Percentiles rank a stretch among this genome's conserved stretches.
These are phyloP conservation scores for Eulemur albifrons DNA, from an alignment of 2,797 vertebrate genomes.

Conservation along the genomic window DNA sequence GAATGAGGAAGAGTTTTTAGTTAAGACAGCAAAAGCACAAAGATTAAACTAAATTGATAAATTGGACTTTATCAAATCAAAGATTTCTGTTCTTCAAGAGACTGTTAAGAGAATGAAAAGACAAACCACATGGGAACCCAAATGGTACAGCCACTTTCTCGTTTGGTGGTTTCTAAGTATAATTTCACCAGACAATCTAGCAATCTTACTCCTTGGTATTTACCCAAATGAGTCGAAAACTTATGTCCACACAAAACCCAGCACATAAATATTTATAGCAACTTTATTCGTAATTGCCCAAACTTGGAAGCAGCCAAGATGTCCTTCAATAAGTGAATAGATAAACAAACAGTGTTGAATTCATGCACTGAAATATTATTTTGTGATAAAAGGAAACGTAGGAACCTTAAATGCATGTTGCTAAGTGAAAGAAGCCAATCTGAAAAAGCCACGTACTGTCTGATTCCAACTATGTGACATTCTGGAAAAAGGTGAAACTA, in stretches of 20 bases:
- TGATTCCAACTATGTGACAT: neutral
- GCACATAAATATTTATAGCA: neutral
- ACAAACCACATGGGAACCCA: neutral
- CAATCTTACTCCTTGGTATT: neutral
- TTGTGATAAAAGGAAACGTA: neutral
- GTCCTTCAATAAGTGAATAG: neutral
- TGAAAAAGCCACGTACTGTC: neutral
- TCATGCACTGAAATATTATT: neutral
- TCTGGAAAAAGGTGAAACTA: neutral
- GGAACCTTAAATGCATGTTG: neutral
- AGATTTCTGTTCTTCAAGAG: neutral
- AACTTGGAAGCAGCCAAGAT: neutral
- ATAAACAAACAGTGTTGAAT: too few species aligned
- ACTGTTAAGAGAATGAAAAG: neutral
- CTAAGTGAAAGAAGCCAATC: neutral
- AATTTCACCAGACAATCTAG: neutral
- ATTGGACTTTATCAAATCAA: neutral
- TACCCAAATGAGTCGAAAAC: neutral
- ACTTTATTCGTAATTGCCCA: neutral
- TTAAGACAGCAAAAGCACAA: neutral
- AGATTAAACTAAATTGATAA: neutral
- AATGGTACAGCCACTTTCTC: neutral
- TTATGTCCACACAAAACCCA: neutral
- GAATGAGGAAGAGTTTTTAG: neutral
- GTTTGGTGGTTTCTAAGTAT: neutral